Conservation (phyloP, 2,113 vertebrate genomes). For the Lamprologus sp. region DNA sequence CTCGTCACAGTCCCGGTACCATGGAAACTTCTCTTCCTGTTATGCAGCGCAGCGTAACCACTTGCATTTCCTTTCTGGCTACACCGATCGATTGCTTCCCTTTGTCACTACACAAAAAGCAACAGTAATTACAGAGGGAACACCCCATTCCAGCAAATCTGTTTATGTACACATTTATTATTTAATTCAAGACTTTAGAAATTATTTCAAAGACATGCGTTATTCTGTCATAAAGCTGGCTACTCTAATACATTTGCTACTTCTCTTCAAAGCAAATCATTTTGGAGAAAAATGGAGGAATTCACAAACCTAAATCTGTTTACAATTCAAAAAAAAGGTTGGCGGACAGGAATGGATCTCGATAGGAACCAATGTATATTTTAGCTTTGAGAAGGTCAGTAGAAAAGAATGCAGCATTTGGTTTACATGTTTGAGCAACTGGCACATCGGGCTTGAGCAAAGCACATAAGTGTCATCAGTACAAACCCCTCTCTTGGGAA, state of each 20-base stretch:
- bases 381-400: conserved; percentile 2
- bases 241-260: conserved; percentile 48
- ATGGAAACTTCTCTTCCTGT: conserved; percentile 59
- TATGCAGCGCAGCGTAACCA: not conserved
- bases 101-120: not conserved
- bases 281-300: conserved; percentile 1
- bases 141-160: not conserved
- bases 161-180: conserved; percentile 63
- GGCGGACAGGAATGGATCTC: not conserved
- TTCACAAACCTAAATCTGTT: not conserved
- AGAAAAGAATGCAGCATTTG: conserved; percentile 16
- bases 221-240: conserved; percentile 46
- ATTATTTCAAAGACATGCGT: conserved; percentile 38
- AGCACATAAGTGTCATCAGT: not conserved
- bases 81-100: not conserved
- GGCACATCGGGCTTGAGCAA: not conserved
- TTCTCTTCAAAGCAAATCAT: conserved; percentile 10
- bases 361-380: not conserved
- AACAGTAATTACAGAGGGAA: not conserved
- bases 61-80: not conserved
- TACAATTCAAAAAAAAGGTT: not conserved
- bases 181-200: conserved; percentile 52
- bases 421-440: not conserved
- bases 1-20: conserved; percentile 12
- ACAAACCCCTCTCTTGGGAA: not conserved